Evolutionary conservation across 2,113 vertebrate species (phyloP), one percentile per base, ranked within the genome.

Genomic region (Passer montanus): DNA sequence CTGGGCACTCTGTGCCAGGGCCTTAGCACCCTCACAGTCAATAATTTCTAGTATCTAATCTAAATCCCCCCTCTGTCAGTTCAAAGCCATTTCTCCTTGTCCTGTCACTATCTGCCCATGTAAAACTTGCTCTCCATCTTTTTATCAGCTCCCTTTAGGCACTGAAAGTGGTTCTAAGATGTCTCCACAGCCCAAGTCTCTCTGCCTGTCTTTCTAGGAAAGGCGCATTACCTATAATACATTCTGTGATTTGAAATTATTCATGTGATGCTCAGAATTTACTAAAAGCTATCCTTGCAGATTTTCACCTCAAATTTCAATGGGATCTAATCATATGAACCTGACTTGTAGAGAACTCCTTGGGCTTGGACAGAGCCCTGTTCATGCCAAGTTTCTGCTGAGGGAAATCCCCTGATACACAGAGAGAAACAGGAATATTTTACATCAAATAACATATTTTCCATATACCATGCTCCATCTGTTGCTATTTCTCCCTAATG

Each of bases 1-100:
- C 46, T 58, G 44, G 37, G 22, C 22, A 81, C 3, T 39, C 52
- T 53, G 46, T 53, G 69, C 39, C 77, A 89, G 44, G 44, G 33
- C 44, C 44, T 81, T 0, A 0, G 1, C 28, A n/a, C 13, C 10
- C 20, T 53, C 53, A 18, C 10, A 53, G 15, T 0, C 0, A 21
- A 26, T 2, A 22, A 41, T 82, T 26, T 47, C 53, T 14, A 10
- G 5, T n/a, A n/a, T 12, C 13, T 46, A 21, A 67, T 30, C 28
- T n/a, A 26, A 46, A 52, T 21, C 13, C 39, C 15, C 21, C 18
- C 37, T 74, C 24, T 53, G 16, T 10, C 53, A 31, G 13, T 15
- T 21, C n/a, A 30, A 60, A 47, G 39, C 62, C 24, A 15, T 41
- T 60, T 3, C 20, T 24, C 47, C n/a, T 53, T 75, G 24, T 31